Evolutionary conservation across 2,113 vertebrate species (phyloP), one percentile per base, ranked within the genome.

Genomic region (Chaetura pelagica): DNA sequence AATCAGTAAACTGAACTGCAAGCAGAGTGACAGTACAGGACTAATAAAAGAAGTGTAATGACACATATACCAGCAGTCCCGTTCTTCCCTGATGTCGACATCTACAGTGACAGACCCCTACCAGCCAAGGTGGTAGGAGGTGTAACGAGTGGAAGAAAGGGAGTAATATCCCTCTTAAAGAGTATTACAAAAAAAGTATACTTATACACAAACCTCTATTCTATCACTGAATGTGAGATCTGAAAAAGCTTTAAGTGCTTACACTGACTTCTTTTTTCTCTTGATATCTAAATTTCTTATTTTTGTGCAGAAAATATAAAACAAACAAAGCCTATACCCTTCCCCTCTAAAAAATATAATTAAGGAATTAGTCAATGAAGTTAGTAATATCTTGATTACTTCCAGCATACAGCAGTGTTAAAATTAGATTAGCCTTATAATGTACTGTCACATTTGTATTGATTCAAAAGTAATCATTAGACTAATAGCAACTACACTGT

Each of bases 391-490:
- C 57, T 34, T 63, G n/a, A 71, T 93, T 83, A 93, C 21, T 80
- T 94, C 84, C 64, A 89, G 51, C 35, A 71, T 15, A 87, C 16
- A 83, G 32, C 24, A 63, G 64, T 34, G 34, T 78, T 80, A 83
- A 88, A 92, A 89, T 90, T 51, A 79, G 44, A 66, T 93, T 78
- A 87, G 16, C 8, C 12, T 78, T 81, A 32, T 19, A 84, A 90
- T 48, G 18, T 24, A 22, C 5, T 40, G 27, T 12, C 42, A 67
- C 40, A 58, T 78, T 80, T 67, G 10, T 16, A 90, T 63, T 85
- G 57, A 94, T 86, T 90, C 46, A 74, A 90, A 84, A 32, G 51
- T 34, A 91, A 92, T 27, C 10, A 29, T 82, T 76, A 86, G 18
- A 61, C 24, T 38, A 71, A 52, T 52, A 61, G 17, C 26, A 87